Conservation (phyloP, 2,888 invertebrate species). For the Spilosoma lubricipeda region DNA sequence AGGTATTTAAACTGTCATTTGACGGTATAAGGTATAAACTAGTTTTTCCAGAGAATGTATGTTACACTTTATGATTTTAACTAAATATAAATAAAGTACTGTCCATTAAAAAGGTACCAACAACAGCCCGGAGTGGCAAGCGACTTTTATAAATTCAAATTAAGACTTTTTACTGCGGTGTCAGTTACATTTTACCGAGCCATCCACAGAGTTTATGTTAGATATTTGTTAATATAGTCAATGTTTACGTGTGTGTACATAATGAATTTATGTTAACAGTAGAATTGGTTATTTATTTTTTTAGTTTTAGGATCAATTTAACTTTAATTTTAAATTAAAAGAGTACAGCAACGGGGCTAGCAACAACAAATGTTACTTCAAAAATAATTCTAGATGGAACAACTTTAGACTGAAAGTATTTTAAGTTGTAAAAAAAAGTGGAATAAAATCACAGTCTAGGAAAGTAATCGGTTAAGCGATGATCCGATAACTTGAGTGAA, state of each 20-base stretch:
- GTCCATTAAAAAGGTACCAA: slow-evolving; percentile 7
- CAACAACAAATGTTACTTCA: too few relatives aligned
- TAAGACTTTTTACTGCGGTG: slow-evolving; percentile 20
- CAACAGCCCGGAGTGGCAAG: slow-evolving; percentile 1
- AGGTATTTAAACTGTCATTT: slow-evolving; percentile 8
- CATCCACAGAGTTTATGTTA: slow-evolving; percentile 9
- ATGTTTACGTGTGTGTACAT: slow-evolving; percentile 9
- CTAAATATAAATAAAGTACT: slow-evolving; percentile 16
- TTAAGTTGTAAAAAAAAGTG: neutral
- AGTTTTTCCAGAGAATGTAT: slow-evolving; percentile 14
- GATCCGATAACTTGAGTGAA: too few relatives aligned
- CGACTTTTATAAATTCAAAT: slow-evolving; percentile 19
- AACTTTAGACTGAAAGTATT: neutral
- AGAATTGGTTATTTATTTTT: neutral
- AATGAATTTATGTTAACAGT: neutral
- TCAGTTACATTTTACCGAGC: slow-evolving; percentile 14
- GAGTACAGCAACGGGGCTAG: too few relatives aligned
- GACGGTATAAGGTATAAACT: neutral
- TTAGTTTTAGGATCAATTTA: neutral
- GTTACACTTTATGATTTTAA: slow-evolving; percentile 6
- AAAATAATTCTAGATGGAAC: too few relatives aligned
- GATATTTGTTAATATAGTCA: slow-evolving; percentile 21
- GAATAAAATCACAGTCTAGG: too few relatives aligned
- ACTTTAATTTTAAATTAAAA: neutral
- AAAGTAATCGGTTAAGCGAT: too few relatives aligned